These are phyloP conservation scores for Asteroscopus sphinx DNA, from an alignment of 2,888 invertebrate genomes.

Conservation along the genomic window DNA sequence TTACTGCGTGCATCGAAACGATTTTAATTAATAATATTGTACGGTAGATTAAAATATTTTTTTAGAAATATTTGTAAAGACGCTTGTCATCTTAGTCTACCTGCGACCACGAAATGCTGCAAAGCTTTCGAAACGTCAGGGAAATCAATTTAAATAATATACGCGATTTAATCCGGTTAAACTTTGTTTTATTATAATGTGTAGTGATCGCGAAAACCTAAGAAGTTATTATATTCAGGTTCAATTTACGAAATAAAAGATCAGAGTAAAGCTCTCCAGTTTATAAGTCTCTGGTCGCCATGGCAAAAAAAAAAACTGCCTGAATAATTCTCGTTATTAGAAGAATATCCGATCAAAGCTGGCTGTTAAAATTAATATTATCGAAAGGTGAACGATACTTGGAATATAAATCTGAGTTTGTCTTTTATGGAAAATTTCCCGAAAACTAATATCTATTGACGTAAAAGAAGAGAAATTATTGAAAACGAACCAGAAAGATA, in stretches of 20 bases:
- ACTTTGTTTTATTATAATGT: too few species aligned
- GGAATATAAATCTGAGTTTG: slow-evolving; percentile 39
- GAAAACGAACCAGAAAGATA: background rate
- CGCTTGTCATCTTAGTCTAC: too few species aligned
- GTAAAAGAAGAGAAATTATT: slow-evolving; percentile 4
- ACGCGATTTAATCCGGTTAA: too few species aligned
- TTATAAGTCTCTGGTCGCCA: slow-evolving; percentile 12
- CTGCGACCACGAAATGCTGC: too few species aligned
- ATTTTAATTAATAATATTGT: too few species aligned
- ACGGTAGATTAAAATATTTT: too few species aligned
- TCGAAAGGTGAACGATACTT: slow-evolving; percentile 32
- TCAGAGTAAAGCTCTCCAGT: slow-evolving; percentile 13
- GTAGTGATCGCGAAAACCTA: too few species aligned
- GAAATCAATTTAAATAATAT: too few species aligned
- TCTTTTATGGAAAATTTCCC: slow-evolving; percentile 33
- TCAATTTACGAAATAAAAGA: slow-evolving; percentile 34
- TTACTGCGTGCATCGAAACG: too few species aligned
- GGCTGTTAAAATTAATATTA: slow-evolving; percentile 47
- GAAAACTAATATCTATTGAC: slow-evolving; percentile 34
- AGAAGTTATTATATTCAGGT: slow-evolving; percentile 21
- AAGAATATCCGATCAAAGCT: slow-evolving; percentile 30
- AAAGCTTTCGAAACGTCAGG: too few species aligned
- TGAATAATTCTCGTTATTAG: slow-evolving; percentile 36
- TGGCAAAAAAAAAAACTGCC: slow-evolving; percentile 37
- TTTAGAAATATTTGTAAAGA: too few species aligned